These are phyloP conservation scores for Promerops cafer DNA, from an alignment of 2,113 vertebrate genomes.

Conservation along the genomic window DNA sequence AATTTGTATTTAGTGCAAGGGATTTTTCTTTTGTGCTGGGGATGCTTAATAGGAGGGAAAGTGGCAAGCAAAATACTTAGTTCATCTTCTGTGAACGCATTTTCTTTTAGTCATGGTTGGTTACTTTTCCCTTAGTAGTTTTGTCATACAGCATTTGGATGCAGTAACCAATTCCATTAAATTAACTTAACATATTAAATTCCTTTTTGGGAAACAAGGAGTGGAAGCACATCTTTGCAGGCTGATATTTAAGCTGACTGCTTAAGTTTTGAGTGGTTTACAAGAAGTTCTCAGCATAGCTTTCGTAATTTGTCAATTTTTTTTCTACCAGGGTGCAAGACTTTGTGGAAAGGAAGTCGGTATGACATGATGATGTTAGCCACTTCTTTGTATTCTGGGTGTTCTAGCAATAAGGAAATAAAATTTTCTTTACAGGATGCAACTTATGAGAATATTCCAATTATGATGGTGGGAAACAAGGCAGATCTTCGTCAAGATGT, in stretches of 20 bases:
- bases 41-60: background rate
- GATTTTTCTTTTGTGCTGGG: rapidly evolving
- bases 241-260: background rate
- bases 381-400: background rate
- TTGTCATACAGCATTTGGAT: background rate
- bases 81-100: background rate
- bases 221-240: background rate
- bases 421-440: conserved; percentile 76
- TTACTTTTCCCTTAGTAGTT: background rate
- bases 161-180: background rate
- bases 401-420: background rate
- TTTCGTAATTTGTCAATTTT: background rate
- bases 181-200: background rate
- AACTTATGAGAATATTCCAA: conserved; percentile 82
- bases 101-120: background rate
- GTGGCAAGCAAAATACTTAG: background rate
- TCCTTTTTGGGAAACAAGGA: background rate
- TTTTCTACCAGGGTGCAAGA: background rate
- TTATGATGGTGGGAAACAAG: conserved; percentile 97
- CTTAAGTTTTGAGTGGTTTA: background rate
- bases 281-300: background rate
- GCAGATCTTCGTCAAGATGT: conserved; percentile 81
- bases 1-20: background rate
- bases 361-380: background rate
- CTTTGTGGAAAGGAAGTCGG: background rate